A percentile compares a stretch with the other conserved stretches of the same genome.
Conservation (phyloP, 2,797 vertebrate genomes). For the Pseudochromis fuscus region DNA sequence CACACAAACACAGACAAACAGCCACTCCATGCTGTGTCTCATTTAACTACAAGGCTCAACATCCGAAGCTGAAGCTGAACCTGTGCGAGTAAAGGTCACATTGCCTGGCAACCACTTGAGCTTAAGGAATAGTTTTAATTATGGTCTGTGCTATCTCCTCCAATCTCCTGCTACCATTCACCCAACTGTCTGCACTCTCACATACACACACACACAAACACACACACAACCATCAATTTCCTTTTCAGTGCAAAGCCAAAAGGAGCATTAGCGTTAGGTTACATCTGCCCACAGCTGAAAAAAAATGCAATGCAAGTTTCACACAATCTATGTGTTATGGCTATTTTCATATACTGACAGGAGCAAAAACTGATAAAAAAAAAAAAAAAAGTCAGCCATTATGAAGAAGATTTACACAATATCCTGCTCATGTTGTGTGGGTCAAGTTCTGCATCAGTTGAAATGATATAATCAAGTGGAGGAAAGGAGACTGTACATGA, state of each 20-base stretch:
- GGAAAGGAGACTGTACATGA: no score
- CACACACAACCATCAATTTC: conserved; percentile 66
- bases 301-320: conserved; percentile 37
- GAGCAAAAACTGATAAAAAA: neutral
- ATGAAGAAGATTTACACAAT: neutral
- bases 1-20: conserved; percentile 42
- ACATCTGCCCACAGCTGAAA: conserved; percentile 57
- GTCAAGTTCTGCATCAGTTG: neutral
- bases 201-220: conserved; percentile 22
- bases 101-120: conserved; percentile 80
- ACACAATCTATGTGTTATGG: conserved; percentile 8
- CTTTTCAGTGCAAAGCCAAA: conserved; percentile 60
- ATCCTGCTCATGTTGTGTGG: neutral
- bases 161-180: conserved; percentile 65
- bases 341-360: neutral
- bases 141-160: conserved; percentile 67
- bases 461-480: conserved; percentile 12
- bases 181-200: conserved; percentile 42
- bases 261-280: conserved; percentile 58
- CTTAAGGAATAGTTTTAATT: conserved; percentile 82
- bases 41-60: conserved; percentile 66
- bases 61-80: conserved; percentile 50
- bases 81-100: conserved; percentile 77
- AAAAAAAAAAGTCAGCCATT: conserved; percentile 5
- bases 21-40: conserved; percentile 36